Evolutionary conservation across 2,113 vertebrate genomes (phyloP), one percentile per base, ranked within the genome.

Genomic region (Oenanthe melanoleuca): DNA sequence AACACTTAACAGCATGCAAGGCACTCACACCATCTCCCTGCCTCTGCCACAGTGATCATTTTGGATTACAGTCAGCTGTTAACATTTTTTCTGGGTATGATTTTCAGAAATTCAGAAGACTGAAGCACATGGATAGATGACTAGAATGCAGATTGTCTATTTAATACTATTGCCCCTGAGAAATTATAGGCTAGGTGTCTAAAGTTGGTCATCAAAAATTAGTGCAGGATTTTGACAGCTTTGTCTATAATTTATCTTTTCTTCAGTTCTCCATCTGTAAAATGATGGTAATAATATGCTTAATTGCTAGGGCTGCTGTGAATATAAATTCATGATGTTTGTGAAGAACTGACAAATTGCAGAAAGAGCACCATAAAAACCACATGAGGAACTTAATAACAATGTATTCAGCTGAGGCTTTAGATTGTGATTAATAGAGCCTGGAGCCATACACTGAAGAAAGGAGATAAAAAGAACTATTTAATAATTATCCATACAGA

Each of bases 171-270:
- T 89, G 57, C 40, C 55, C 31, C 66, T 53, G 63, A 91, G 84
- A 96, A 96, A 95, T 91, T 92, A 92, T n/a, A 93, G 52, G n/a
- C 69, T 95, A 91, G 73, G n/a, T 95, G 45, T 81, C 86, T 93
- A 89, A 96, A 95, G 83, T n/a, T 93, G 91, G 91, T 86, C 93
- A 93, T 89, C 94, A 95, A 81, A 93, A 95, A 91, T 81, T 93
- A 84, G 83, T 56, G 87, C 44, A 91, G 77, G n/a, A 13, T 89
- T 91, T 93, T 89, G 86, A 95, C 80, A 93, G 77, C 66, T 95
- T 95, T 91, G 53, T 60, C 53, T 93, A 60, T 89, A 88, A 95
- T 93, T 94, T 94, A 31, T 95, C 79, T 95, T 93, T 94, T 78
- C n/a, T 93, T 86, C 73, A 69, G 57, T 95, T 74, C 86, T 87